phyloP scores from a whole-genome alignment of 2,113 vertebrate species.

The Phrynosoma blainvillii region DNA sequence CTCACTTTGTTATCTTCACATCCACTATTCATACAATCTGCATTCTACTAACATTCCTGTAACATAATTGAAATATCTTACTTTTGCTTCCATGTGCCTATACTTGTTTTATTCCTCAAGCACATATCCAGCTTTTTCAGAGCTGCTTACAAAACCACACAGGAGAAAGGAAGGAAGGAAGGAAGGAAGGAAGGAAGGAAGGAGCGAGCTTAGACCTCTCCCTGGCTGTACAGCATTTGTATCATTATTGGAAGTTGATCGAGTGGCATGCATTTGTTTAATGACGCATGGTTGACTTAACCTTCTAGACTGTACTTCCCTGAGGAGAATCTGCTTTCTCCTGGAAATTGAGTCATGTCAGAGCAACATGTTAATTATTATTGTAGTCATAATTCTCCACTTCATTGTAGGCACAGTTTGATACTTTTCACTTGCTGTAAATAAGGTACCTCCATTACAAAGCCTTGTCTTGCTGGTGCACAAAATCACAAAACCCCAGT shows the following conservation, averaged over 20 bases:
- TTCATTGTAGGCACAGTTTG: slow-evolving; percentile 54
- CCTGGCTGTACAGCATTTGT: slow-evolving; percentile 59
- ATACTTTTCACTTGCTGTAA: slow-evolving; percentile 45
- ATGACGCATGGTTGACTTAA: slow-evolving; percentile 76
- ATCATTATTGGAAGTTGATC: slow-evolving; percentile 73
- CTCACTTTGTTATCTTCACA: not conserved
- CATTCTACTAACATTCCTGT: not conserved
- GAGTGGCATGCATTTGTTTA: slow-evolving; percentile 70
- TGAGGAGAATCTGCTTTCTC: slow-evolving; percentile 58
- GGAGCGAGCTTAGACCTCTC: slow-evolving; percentile 18
- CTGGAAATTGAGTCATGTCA: slow-evolving; percentile 68
- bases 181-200: not conserved
- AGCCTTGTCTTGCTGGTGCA: slow-evolving; percentile 17
- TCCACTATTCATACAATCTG: not conserved
- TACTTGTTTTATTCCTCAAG: slow-evolving; percentile 57
- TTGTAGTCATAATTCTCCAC: slow-evolving; percentile 58
- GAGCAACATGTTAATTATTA: slow-evolving; percentile 62
- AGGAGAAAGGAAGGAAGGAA: slow-evolving; percentile 1
- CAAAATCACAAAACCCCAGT: slow-evolving; percentile 17
- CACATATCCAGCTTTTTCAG: not conserved
- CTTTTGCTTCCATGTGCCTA: not conserved
- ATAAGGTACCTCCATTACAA: slow-evolving; percentile 31
- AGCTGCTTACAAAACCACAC: slow-evolving; percentile 45
- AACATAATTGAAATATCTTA: not conserved
- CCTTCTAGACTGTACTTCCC: slow-evolving; percentile 67